Base-by-base conservation (phyloP, 2,888 invertebrate genomes). In the Megamerina dolium region DNA sequence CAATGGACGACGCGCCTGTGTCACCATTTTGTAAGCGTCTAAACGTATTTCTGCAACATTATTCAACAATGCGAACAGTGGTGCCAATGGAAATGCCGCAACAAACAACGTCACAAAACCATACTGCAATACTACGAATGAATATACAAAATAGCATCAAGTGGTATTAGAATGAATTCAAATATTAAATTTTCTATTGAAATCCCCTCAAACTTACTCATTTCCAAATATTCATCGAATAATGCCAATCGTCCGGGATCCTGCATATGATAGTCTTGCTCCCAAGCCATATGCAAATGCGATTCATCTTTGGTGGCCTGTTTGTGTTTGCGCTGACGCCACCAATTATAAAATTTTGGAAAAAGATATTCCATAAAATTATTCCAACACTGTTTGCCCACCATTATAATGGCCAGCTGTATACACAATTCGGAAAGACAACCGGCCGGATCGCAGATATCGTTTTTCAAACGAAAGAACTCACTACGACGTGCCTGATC, bases 1-100 rank as follows among this genome's bases (percentile, higher is more conserved):
- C 37, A 94, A 69, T 0, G 95, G 94, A 23, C 96, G 75, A 37
- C 94, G 73, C 0, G 90, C 85, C 60, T 94, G 92, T 0, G 90
- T 91, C n/a, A 95, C 87, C 84, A 95, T 92, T 74, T 97, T 97
- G 72, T 90, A 93, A 0, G 96, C 96, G 62, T 97, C 96, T 54
- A 95, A 72, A 1, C 90, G 77, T 41, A 97, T 94, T 72, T 97
- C 97, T 0, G 92, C 88, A 21, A 97, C 84, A 66, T 97, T 99
- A 73, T 97, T 97, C 8, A 97, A 73, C 3, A 97, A 74, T 0
- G 96, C 96, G 67, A 94, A 97, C 1, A 97, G 73, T 0, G 97
- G 96, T 0, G 96, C 97, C 46, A 97, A 72, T 0, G 96, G 97
- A 66, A 97, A 97, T 0, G 96, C 96, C 0, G 95, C 94, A 46